Base-by-base conservation (phyloP, 2,888 invertebrate species). In the Glyphotaelius pellucidus region DNA sequence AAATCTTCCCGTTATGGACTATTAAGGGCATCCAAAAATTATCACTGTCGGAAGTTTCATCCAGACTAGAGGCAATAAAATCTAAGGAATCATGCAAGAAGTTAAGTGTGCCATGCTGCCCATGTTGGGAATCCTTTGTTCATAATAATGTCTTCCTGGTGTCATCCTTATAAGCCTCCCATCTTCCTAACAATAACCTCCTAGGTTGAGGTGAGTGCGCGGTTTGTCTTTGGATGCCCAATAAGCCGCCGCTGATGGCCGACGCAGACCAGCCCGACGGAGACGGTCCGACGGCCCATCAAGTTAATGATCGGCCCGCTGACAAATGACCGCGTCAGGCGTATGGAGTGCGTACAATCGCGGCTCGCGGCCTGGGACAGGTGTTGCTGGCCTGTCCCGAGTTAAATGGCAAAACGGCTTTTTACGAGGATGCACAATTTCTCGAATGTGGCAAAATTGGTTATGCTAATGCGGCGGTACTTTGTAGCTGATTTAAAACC, bases 301-400 rank as follows among this genome's bases (percentile, higher is more conserved):
- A 90, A 92, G 88, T 92, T 92, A 92, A 92, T 92, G 93, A 92
- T 91, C 79, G 89, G 67, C 9, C 83, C 83, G 80, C 89, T 93
- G 93, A 93, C 93, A 93, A 93, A 93, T 92, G 92, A 89, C 79
- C 52, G 47, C 91, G 92, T 93, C 92, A 80, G 90, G 86, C 87
- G 91, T 81, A 90, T 79, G 84, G 83, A 84, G 79, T 79, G 90
- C 80, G 90, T 35, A 12, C 1, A 38, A 83, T 52, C 30, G 90
- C 90, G 80, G 90, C 52, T 67, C 52, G 52, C 52, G 52, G 52
- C 19, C 25, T 19, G 52, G 19, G 85, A 90, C 86, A 90, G 90
- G 90, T 90, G 90, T 80, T 90, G 90, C 32, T 7, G 83, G 83
- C 86, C 47, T 47, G 86, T 42, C 47, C 25, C 15, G 30, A 67